Percentiles rank a stretch among this genome's conserved stretches.
Conservation (phyloP, 2,113 vertebrate genomes). For the Naja naja region DNA sequence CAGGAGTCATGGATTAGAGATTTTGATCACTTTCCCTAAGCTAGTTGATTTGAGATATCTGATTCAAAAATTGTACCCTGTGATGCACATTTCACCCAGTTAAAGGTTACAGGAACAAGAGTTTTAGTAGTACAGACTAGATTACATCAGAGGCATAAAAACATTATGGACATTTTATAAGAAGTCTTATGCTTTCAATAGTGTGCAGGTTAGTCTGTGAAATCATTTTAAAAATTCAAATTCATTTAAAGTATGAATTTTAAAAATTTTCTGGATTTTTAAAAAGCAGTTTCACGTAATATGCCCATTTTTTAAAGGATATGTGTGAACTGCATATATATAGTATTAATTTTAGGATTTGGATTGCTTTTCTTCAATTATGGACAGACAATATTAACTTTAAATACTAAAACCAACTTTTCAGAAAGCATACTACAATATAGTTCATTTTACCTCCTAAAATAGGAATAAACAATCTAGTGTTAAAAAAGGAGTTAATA, state of each 20-base stretch:
- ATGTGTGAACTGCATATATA: not conserved
- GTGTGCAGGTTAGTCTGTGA: not conserved
- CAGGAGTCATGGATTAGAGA: not conserved
- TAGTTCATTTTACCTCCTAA: not conserved
- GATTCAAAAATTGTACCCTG: not conserved
- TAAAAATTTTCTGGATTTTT: not conserved
- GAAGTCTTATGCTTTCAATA: not conserved
- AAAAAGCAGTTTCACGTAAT: not conserved
- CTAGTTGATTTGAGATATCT: not conserved
- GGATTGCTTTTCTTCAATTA: not conserved
- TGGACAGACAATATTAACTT: not conserved
- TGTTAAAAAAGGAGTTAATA: not conserved
- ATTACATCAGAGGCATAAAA: not conserved
- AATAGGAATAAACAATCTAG: not conserved
- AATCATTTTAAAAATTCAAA: not conserved
- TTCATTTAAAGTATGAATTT: not conserved
- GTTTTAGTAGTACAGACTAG: not conserved
- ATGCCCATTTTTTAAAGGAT: not conserved
- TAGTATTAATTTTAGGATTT: not conserved
- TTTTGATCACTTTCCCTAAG: not conserved
- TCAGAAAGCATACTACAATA: not conserved
- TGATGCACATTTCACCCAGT: not conserved
- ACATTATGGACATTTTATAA: not conserved
- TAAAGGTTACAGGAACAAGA: not conserved
- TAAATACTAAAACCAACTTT: not conserved